phyloP scores from a whole-genome alignment of 2,113 vertebrate species.

The Oceanites oceanicus region DNA sequence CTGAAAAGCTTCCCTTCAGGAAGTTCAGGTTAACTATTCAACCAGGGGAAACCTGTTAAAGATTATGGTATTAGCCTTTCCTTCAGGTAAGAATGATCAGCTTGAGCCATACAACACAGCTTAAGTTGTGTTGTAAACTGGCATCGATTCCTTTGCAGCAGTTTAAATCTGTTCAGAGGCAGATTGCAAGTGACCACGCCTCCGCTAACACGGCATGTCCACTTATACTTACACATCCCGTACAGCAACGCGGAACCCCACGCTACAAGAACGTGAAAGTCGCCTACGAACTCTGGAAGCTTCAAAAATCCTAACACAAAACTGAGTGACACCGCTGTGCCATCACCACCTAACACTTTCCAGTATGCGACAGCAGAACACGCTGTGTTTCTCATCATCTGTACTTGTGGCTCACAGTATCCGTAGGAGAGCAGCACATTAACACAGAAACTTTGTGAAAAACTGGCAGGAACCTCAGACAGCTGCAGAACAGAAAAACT shows the following conservation, averaged over 20 bases:
- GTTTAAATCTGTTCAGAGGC: not conserved
- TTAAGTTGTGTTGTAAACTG: fast-evolving
- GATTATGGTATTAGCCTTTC: not conserved
- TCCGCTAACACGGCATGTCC: fast-evolving
- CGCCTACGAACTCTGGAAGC: fast-evolving
- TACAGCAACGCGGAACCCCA: too few relatives aligned
- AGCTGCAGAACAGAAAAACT: not conserved
- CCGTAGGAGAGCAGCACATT: fast-evolving
- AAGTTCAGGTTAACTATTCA: not conserved
- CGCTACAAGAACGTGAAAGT: fast-evolving
- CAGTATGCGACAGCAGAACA: fast-evolving
- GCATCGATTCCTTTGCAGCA: not conserved
- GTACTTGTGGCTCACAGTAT: not conserved
- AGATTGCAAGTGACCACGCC: not conserved
- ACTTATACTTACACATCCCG: fast-evolving
- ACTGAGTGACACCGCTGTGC: fast-evolving
- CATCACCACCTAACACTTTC: too few relatives aligned
- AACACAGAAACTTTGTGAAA: not conserved
- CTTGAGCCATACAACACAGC: not conserved
- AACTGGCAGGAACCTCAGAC: not conserved
- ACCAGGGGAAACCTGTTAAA: not conserved
- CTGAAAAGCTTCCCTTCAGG: not conserved
- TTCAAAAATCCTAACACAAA: not conserved
- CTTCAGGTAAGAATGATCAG: not conserved
- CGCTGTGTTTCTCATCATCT: fast-evolving